Evolutionary conservation across 2,113 vertebrate species (phyloP).

Genomic region (Oreochromis aureus): DNA sequence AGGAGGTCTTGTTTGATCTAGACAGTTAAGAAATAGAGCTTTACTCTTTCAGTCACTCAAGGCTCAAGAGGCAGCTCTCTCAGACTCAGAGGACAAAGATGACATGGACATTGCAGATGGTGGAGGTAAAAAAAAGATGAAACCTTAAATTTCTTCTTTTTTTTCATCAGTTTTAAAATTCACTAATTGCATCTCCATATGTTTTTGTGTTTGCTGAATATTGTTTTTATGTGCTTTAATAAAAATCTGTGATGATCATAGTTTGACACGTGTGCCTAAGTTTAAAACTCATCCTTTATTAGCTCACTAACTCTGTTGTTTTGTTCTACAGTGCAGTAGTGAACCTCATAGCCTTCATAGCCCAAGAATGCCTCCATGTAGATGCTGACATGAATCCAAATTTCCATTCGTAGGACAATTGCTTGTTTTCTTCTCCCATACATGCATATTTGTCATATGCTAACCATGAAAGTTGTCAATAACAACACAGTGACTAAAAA

Average conservation of each 20-base stretch:
- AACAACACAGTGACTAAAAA: background rate
- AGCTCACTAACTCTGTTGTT: conserved; percentile 17
- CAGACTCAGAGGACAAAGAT: conserved; percentile 88
- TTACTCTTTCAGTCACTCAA: conserved; percentile 49
- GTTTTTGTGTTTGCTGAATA: background rate
- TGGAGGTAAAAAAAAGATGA: conserved; percentile 43
- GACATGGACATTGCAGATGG: conserved; percentile 76
- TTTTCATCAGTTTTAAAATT: background rate
- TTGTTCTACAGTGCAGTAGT: conserved; percentile 10
- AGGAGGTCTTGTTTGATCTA: background rate
- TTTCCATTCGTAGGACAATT: background rate
- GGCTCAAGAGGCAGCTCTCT: conserved; percentile 82
- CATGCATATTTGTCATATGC: conserved; percentile 25
- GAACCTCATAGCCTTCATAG: background rate
- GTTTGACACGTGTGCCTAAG: background rate
- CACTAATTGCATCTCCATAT: background rate
- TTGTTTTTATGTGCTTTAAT: background rate
- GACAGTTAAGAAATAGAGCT: background rate
- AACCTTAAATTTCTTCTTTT: background rate
- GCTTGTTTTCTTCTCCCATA: background rate
- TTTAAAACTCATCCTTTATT: background rate
- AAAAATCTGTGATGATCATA: background rate
- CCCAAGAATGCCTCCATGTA: conserved; percentile 1
- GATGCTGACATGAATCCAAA: conserved; percentile 53
- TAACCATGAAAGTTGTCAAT: conserved; percentile 58